phyloP scores from a whole-genome alignment of 2,888 invertebrate species.

The Agonopterix alstromeriana region DNA sequence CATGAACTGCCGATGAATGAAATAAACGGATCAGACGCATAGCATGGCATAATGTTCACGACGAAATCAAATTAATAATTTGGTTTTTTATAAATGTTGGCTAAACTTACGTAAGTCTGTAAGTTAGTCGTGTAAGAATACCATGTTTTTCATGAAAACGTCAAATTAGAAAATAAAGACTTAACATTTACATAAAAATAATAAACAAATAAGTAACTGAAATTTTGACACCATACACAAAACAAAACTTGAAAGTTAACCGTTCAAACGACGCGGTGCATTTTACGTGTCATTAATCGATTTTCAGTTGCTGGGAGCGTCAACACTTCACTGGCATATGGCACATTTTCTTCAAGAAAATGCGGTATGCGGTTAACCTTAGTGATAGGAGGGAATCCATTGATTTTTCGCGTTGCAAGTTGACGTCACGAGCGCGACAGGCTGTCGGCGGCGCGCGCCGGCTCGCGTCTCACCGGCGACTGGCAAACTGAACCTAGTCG shows the following conservation, averaged over 20 bases:
- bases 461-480: slow-evolving; percentile 65
- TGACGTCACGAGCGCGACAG: slow-evolving; percentile 64
- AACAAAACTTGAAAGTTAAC: slow-evolving; percentile 57
- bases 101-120: no score
- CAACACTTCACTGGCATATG: slow-evolving; percentile 66
- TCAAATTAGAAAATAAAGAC: no score
- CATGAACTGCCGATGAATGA: background rate
- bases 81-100: no score
- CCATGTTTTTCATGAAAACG: no score
- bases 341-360: slow-evolving; percentile 67
- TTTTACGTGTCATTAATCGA: slow-evolving; percentile 26
- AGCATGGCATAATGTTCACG: no score
- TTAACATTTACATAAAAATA: background rate
- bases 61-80: no score
- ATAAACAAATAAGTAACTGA: slow-evolving; percentile 28
- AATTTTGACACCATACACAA: slow-evolving; percentile 66
- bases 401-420: slow-evolving; percentile 69
- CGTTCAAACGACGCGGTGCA: slow-evolving; percentile 41
- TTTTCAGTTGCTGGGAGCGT: slow-evolving; percentile 25
- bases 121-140: no score
- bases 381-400: slow-evolving; percentile 51
- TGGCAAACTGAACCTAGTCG: slow-evolving; percentile 38
- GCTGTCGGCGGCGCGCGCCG: slow-evolving; percentile 63
- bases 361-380: slow-evolving; percentile 74
- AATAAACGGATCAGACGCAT: no score